A percentile compares a stretch with the other conserved stretches of the same genome.
Evolutionary conservation across 2,797 vertebrate genomes (phyloP).

Genomic region (Brotula barbata): DNA sequence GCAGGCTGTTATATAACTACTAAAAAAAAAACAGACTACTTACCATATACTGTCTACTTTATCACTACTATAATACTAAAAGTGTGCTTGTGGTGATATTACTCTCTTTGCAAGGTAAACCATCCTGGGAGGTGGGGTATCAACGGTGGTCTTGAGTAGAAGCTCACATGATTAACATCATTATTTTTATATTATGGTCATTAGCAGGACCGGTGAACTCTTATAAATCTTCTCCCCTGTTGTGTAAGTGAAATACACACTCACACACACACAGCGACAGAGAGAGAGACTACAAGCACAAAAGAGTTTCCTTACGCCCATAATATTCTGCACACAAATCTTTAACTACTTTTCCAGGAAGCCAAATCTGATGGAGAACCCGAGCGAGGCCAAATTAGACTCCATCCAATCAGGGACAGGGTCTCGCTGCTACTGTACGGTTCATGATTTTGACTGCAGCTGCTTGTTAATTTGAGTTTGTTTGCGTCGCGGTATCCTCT

Average conservation of each 20-base stretch:
- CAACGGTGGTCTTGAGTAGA: slow-evolving; percentile 37
- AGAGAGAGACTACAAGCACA: background rate
- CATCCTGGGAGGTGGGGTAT: slow-evolving; percentile 32
- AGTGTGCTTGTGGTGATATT: background rate
- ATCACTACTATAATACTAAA: no score
- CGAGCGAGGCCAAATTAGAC: no score
- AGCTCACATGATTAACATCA: slow-evolving; percentile 48
- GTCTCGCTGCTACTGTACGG: no score
- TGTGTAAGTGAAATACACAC: slow-evolving; percentile 15
- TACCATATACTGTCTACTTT: no score
- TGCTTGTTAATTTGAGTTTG: no score
- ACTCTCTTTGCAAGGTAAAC: slow-evolving; percentile 16
- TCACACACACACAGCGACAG: background rate
- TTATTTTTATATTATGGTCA: slow-evolving; percentile 39
- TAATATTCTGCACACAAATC: background rate
- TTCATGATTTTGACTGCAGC: no score
- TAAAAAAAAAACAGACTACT: no score
- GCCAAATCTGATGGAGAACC: no score
- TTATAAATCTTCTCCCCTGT: slow-evolving; percentile 49
- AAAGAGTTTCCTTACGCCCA: background rate
- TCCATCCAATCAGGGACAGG: no score
- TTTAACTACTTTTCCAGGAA: no score
- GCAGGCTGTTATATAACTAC: no score
- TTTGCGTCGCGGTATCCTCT: no score
- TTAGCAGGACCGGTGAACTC: slow-evolving; percentile 56